These are phyloP conservation scores for Bibio marci DNA, from an alignment of 2,888 invertebrate genomes.

Conservation along the genomic window DNA sequence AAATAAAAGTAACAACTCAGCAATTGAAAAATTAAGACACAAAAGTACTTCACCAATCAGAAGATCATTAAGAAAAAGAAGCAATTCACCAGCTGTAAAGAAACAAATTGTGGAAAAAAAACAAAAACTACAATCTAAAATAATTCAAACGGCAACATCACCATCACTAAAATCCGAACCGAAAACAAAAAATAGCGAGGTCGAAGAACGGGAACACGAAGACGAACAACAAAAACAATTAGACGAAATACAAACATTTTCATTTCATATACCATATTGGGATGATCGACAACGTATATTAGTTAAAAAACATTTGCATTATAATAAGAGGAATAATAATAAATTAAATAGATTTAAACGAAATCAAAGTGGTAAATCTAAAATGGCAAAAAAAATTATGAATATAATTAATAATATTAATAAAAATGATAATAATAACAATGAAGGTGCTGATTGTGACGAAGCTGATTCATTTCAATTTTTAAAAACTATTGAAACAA, in stretches of 20 bases:
- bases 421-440: slow-evolving; percentile 8
- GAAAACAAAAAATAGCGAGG: too few species aligned
- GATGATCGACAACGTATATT: slow-evolving; percentile 38
- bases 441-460: slow-evolving; percentile 22
- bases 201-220: slow-evolving; percentile 1
- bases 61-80: too few species aligned
- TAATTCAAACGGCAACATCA: too few species aligned
- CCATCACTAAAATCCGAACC: too few species aligned
- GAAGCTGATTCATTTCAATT: slow-evolving; percentile 17
- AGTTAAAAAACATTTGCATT: slow-evolving; percentile 21
- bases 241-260: slow-evolving; percentile 21
- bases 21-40: too few species aligned
- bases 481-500: slow-evolving; percentile 9
- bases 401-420: not conserved
- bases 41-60: too few species aligned
- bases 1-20: too few species aligned
- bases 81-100: too few species aligned
- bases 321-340: slow-evolving; percentile 4
- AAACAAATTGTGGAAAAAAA: too few species aligned
- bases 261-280: slow-evolving; percentile 39
- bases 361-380: slow-evolving; percentile 2
- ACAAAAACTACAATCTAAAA: too few species aligned
- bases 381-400: not conserved
- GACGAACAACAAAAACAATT: not conserved
- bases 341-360: slow-evolving; percentile 5